phyloP scores from a whole-genome alignment of 2,888 invertebrate genomes.

The Acanthosepion pharaonis region DNA sequence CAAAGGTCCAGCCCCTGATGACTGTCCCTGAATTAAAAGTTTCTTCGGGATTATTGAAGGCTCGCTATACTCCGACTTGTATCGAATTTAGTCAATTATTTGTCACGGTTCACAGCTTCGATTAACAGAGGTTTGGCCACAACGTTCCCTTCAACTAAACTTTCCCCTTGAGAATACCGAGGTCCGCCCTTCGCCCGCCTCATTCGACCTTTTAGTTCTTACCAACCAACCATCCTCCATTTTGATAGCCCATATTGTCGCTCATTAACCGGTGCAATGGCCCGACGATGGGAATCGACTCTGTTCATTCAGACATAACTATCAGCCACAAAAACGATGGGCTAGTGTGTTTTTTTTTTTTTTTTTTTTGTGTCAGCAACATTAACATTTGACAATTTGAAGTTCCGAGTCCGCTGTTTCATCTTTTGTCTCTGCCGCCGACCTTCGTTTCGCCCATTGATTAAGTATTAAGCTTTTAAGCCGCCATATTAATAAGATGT shows the following conservation, averaged over 20 bases:
- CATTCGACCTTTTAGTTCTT: not conserved
- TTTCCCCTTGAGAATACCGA: not conserved
- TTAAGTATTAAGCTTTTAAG: not conserved
- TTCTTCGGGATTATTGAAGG: not conserved
- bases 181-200: not conserved
- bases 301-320: not conserved
- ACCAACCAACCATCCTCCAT: not conserved
- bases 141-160: not conserved
- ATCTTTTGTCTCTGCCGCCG: not conserved
- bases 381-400: not conserved
- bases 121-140: not conserved
- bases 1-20: not conserved
- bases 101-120: conserved; percentile 2
- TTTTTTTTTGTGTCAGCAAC: not conserved
- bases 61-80: not conserved
- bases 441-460: not conserved
- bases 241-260: not conserved
- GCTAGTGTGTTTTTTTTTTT: not conserved
- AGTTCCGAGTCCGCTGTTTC: not conserved
- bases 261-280: not conserved
- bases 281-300: not conserved
- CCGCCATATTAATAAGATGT: not conserved
- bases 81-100: conserved; percentile 1
- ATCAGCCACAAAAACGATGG: not conserved
- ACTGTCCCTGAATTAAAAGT: not conserved